Percentiles rank a stretch among this genome's conserved stretches.
These are phyloP conservation scores for Anas georgica DNA, from an alignment of 2,797 vertebrate genomes.

Conservation along the genomic window DNA sequence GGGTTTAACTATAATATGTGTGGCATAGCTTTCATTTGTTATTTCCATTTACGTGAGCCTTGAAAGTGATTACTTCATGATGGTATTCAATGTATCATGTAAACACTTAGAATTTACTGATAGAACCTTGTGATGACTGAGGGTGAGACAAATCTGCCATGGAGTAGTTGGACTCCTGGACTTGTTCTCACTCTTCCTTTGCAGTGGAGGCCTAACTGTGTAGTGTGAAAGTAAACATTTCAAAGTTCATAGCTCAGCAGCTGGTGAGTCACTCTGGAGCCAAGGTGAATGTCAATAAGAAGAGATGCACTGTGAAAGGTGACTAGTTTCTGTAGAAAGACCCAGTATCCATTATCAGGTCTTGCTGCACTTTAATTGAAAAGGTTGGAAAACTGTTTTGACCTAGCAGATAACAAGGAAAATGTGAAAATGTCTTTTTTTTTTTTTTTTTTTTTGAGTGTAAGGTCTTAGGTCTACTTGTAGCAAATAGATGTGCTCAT, in stretches of 20 bases:
- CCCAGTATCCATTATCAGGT: conserved; percentile 38
- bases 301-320: conserved; percentile 9
- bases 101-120: neutral
- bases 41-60: neutral
- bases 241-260: conserved; percentile 55
- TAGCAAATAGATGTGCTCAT: neutral
- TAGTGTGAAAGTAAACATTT: conserved; percentile 44
- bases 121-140: neutral
- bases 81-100: neutral
- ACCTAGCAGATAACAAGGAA: conserved; percentile 13
- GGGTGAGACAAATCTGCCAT: neutral
- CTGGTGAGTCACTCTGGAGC: conserved; percentile 45
- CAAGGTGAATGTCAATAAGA: conserved; percentile 50
- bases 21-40: neutral
- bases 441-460: neutral
- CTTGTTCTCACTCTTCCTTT: neutral
- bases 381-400: conserved; percentile 46
- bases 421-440: neutral
- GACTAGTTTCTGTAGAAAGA: conserved; percentile 33
- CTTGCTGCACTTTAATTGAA: conserved; percentile 46
- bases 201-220: neutral
- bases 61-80: neutral
- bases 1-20: neutral
- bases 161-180: neutral
- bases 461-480: neutral